Evolutionary conservation across 53 echinoderm and acorn worm genomes (phyloP), one percentile per base, ranked within the genome.

Genomic region (Stichopus horrens): DNA sequence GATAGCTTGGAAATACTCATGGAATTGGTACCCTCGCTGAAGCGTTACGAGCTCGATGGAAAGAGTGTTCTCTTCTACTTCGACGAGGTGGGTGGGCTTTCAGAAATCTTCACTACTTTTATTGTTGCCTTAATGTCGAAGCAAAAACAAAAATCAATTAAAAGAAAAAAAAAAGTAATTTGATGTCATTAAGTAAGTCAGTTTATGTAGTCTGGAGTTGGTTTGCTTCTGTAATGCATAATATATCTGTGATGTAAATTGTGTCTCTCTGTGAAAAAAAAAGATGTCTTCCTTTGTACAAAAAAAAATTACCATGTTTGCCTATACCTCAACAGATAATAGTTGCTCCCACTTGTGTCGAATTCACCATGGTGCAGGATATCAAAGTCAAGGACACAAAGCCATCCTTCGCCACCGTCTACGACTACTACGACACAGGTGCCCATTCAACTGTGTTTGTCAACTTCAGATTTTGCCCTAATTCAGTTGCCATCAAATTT

Each of bases 41-140:
- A 90, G 75, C 90, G 89, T 78, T 74, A 74, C 37, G 87, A 87
- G 21, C 11, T 87, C 5, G 87, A 87, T 21, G 90, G 90, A 53
- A 94, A 94, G 78, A 94, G 88, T 86, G 86, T 94, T 53, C 80
- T 73, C 11, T 75, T 94, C 77, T 94, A 94, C 77, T 94, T 94
- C 77, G 94, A 94, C 67, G 88, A 94, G 92, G 94, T 94, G 52
- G 65, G 83, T 74, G 6, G 22, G 2, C 8, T 4, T 4, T 55
- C 0, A 54, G 37, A 37, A 37, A 37, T 37, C 37, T 37, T 37
- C 37, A 2, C 37, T 37, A 37, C 37, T 37, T 37, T 37, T 2
- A 0, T 37, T 37, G 37, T 37, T 37, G 37, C 37, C 37, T 37
- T 2, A 37, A 37, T 2, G 37, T 37, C 0, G 37, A 37, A 37